Evolutionary conservation across 2,888 invertebrate species (phyloP), one percentile per base, ranked within the genome.

Genomic region (Orthosia incerta): DNA sequence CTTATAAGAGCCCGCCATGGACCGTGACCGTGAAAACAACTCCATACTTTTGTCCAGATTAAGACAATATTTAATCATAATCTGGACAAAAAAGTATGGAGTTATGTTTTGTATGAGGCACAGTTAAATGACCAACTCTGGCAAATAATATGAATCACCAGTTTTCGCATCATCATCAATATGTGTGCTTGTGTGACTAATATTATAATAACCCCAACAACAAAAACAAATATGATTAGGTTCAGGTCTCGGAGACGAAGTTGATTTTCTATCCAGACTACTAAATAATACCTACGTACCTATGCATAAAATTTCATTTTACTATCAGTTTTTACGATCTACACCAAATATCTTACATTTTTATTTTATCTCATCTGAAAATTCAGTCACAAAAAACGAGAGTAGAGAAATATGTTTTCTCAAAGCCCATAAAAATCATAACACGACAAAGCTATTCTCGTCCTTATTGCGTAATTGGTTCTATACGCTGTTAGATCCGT

Each of bases 401-500:
- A 72, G 72, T 72, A 67, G 55, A 46, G 59, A 80, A 73, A 76
- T 61, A 62, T 75, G 76, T 65, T 62, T 74, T 72, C 62, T 53
- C 26, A 9, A 67, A 69, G 55, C 48, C 55, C 51, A 78, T 76
- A 65, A 76, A 80, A 74, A 76, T 68, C 73, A 80, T 75, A 82
- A 80, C 86, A 84, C 84, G 70, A 72, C 71, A 79, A 68, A 83
- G 62, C 65, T 74, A 82, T 85, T 81, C 76, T 45, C 60, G 20
- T 23, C 50, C 60, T 39, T 72, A 78, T 65, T 71, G 71, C 69
- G 77, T 84, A 82, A 86, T 84, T 80, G 86, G 80, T 86, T 80
- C 72, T 83, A 77, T 79, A 74, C 74, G 72, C 65, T 74, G 50
- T 71, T 85, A 86, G 86, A 86, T 86, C 23, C 57, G 18, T 86